phyloP scores from a whole-genome alignment of 2,113 vertebrate genomes.

The Catagonus wagneri region DNA sequence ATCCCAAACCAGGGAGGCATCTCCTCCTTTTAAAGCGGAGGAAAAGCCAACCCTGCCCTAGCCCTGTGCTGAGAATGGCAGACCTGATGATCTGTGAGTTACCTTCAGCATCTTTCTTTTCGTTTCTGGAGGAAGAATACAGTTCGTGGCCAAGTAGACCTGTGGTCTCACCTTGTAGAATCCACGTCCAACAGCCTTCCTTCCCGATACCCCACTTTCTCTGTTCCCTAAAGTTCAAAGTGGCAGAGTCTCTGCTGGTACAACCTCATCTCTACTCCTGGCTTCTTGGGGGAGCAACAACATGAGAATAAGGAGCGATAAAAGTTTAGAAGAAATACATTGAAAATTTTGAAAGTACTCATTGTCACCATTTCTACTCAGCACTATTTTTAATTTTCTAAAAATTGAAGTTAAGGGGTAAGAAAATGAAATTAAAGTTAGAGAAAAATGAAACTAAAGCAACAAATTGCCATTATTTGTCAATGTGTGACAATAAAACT shows the following conservation, averaged over 20 bases:
- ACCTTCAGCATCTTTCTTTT: not conserved
- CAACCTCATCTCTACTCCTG: not conserved
- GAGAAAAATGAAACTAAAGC: not conserved
- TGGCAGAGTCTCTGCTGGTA: not conserved
- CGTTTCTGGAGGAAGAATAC: not conserved
- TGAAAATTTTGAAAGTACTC: not conserved
- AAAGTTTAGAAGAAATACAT: no score
- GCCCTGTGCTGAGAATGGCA: not conserved
- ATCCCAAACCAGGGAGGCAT: not conserved
- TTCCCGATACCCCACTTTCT: not conserved
- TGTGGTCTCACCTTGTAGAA: fast-evolving
- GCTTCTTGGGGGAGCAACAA: not conserved
- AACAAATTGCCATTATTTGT: not conserved
- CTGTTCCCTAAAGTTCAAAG: not conserved
- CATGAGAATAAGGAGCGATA: no score
- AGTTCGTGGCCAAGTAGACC: not conserved
- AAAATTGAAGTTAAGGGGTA: not conserved
- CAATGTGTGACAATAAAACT: not conserved
- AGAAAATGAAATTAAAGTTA: not conserved
- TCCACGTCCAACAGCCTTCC: not conserved
- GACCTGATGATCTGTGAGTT: not conserved
- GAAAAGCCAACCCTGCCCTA: not conserved
- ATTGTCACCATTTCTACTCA: not conserved
- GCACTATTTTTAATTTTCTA: not conserved
- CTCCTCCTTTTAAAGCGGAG: not conserved